These are phyloP conservation scores for Nudaria mundana DNA, from an alignment of 2,888 invertebrate species.

Conservation along the genomic window DNA sequence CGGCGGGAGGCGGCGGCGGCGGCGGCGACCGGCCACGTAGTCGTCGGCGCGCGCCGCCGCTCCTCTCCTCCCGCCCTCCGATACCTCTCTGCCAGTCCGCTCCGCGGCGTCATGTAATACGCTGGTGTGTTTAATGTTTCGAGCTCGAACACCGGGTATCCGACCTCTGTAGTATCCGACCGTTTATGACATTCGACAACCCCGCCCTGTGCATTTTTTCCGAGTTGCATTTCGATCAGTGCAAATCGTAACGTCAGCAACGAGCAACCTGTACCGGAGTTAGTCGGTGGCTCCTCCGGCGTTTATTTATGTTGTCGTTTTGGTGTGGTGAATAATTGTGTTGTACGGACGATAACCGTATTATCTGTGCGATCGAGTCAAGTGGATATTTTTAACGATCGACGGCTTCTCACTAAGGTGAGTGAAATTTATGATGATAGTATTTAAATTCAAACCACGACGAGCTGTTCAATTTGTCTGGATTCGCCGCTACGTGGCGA, in stretches of 20 bases:
- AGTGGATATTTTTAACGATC: slow-evolving; percentile 75
- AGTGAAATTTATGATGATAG: slow-evolving; percentile 55
- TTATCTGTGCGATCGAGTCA: slow-evolving; percentile 75
- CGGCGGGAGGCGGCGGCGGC: slow-evolving; percentile 35
- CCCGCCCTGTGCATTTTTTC: slow-evolving; percentile 78
- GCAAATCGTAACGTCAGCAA: slow-evolving; percentile 61
- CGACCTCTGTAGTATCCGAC: slow-evolving; percentile 75
- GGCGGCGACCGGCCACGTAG: slow-evolving; percentile 30
- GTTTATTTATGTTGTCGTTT: slow-evolving; percentile 80
- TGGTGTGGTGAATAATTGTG: slow-evolving; percentile 81
- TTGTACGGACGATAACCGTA: slow-evolving; percentile 78
- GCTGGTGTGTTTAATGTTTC: slow-evolving; percentile 49
- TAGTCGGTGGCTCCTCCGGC: slow-evolving; percentile 63
- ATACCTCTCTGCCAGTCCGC: slow-evolving; percentile 55
- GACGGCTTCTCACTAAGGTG: slow-evolving; percentile 66
- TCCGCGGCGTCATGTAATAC: slow-evolving; percentile 60
- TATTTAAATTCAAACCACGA: slow-evolving; percentile 43
- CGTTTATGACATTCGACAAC: slow-evolving; percentile 78
- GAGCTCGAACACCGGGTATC: slow-evolving; percentile 60
- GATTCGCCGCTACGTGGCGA: slow-evolving; percentile 69
- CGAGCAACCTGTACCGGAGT: slow-evolving; percentile 52
- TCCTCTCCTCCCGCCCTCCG: slow-evolving; percentile 37
- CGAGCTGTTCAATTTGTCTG: slow-evolving; percentile 24
- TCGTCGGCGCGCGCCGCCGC: slow-evolving; percentile 46
- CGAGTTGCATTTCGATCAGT: slow-evolving; percentile 70